Base-by-base conservation (phyloP, 92 coral and sea anemone genomes). In the Bergia sp. region DNA sequence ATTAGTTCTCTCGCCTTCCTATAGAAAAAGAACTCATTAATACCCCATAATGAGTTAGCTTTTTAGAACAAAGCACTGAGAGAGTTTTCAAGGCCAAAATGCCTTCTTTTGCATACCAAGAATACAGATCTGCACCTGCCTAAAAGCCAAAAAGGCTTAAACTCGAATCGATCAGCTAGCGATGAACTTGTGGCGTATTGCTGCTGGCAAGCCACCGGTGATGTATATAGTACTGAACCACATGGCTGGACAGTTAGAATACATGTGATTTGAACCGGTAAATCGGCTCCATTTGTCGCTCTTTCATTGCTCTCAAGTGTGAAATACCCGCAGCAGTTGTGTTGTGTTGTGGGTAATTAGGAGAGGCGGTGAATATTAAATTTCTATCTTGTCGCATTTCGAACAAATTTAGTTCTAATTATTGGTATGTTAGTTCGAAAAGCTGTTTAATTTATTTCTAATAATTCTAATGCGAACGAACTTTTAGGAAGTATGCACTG, bases 341-440 rank as follows among this genome's bases (percentile, higher is more conserved):
- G 76, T 45, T 84, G 75, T 69, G 64, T 23, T 45, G 58, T 47
- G 79, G 77, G 77, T 53, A 84, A 69, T 71, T 71, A 84, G 77
- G 87, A 65, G 15, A 71, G 64, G 41, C 73, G 7, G 87, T 72
- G 87, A 69, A 84, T 84, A 84, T 84, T 84, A 84, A 84, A 84
- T 84, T 71, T 40, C 75, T 43, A 76, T 84, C 87, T 84, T 84
- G 87, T 84, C 87, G 87, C 87, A 84, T 84, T 69, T 84, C 67
- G 65, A 84, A 74, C 87, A 84, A 84, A 84, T 84, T 84, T 84
- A 84, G 87, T 84, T 84, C 87, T 79, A 84, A 84, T 84, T 84
- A 84, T 84, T 84, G 71, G 67, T 71, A 84, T 12, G 87, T 84
- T 84, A 84, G 67, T 37, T 69, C 36, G 7, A 45, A 84, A 84